Percentiles rank a stretch among this genome's conserved stretches.
Conservation (phyloP, 2,888 invertebrate species). For the Druceiella hillmani region DNA sequence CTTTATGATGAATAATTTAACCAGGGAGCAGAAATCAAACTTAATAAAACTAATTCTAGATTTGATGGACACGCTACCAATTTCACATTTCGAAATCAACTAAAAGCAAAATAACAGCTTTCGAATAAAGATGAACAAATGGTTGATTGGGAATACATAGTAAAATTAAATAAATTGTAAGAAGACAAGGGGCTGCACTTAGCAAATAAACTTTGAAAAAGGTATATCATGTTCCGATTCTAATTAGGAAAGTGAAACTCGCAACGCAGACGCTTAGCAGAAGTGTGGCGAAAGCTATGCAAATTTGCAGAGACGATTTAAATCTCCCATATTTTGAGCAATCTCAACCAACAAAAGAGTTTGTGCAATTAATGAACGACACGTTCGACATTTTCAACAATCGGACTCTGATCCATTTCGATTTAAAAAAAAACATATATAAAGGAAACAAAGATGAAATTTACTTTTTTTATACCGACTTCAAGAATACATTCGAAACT, state of each 20-base stretch:
- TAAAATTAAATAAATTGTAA: constrained; percentile 15
- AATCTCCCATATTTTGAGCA: too few relatives aligned
- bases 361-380: constrained; percentile 21
- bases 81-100: constrained; percentile 3
- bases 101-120: not conserved
- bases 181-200: constrained; percentile 13
- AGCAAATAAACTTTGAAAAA: constrained; percentile 17
- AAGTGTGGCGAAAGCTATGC: constrained; percentile 7
- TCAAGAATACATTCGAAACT: constrained; percentile 3
- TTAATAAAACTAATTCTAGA: constrained; percentile 14
- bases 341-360: constrained; percentile 5
- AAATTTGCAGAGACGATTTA: too few relatives aligned
- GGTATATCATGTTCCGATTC: constrained; percentile 15
- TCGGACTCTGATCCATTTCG: not conserved
- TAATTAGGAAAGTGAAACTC: constrained; percentile 19
- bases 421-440: not conserved
- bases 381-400: constrained; percentile 24
- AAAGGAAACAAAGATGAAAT: constrained; percentile 5
- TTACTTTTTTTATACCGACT: constrained; percentile 4
- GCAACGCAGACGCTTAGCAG: constrained; percentile 15
- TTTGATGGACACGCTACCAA: constrained; percentile 3
- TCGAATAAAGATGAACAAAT: not conserved
- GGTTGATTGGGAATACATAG: constrained; percentile 10
- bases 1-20: constrained; percentile 14
- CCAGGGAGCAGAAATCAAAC: constrained; percentile 12